These are phyloP conservation scores for Pangasius macronema DNA, from an alignment of 2,797 vertebrate genomes.

Conservation along the genomic window DNA sequence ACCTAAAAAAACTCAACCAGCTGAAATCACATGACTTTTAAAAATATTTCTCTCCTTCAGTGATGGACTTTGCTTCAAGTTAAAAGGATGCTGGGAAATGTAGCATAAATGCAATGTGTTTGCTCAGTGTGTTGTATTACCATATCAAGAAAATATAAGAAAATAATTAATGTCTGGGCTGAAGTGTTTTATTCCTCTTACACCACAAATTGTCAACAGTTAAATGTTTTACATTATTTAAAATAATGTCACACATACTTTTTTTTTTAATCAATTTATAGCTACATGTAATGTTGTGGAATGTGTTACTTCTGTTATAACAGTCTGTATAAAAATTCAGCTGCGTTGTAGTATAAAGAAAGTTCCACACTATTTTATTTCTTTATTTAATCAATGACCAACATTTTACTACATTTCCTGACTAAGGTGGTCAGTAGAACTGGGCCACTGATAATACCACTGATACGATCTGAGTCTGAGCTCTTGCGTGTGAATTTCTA, in stretches of 20 bases:
- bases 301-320: background rate
- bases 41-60: background rate
- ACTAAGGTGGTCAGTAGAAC: background rate
- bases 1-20: slow-evolving; percentile 43
- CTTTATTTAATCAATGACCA: background rate
- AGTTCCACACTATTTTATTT: background rate
- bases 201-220: background rate
- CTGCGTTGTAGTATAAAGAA: background rate
- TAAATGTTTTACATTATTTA: background rate
- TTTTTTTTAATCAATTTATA: background rate
- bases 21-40: slow-evolving; percentile 44
- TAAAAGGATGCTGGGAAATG: background rate
- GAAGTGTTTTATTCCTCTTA: background rate
- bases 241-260: background rate
- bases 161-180: background rate
- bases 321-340: background rate
- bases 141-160: background rate
- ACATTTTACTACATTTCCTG: background rate
- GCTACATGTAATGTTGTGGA: background rate
- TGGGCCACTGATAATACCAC: background rate
- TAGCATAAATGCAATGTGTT: background rate
- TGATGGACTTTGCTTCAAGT: background rate
- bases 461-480: slow-evolving; percentile 1
- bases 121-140: background rate
- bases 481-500: background rate